Evolutionary conservation across 2,113 vertebrate genomes (phyloP).

Genomic region (Colinus virginianus): DNA sequence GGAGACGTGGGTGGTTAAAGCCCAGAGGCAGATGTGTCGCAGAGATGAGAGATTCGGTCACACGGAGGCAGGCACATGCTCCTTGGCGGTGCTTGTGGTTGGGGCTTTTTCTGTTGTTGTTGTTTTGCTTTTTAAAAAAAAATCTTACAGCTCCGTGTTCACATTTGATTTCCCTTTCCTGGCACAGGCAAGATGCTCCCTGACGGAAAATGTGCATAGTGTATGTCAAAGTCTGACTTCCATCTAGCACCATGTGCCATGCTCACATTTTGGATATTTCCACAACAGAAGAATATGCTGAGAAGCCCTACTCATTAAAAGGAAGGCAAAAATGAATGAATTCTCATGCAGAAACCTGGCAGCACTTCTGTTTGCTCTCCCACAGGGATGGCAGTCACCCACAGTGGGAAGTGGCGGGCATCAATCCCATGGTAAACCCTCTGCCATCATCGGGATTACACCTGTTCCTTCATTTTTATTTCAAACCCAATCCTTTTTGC

Average conservation of each 20-base stretch:
- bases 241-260: background rate
- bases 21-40: slow-evolving; percentile 23
- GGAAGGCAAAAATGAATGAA: background rate
- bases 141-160: background rate
- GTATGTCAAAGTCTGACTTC: background rate
- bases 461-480: background rate
- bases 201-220: background rate
- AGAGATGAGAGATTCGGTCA: fast-evolving
- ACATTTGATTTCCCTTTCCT: background rate
- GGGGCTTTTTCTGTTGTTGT: background rate
- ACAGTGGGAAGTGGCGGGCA: background rate
- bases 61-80: background rate
- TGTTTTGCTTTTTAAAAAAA: background rate
- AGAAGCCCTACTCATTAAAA: background rate
- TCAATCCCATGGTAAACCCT: background rate
- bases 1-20: slow-evolving; percentile 28
- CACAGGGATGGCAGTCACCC: background rate
- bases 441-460: too few relatives aligned
- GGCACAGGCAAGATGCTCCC: background rate
- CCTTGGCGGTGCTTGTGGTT: slow-evolving; percentile 17
- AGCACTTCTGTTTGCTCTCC: background rate
- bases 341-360: background rate
- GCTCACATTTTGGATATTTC: background rate
- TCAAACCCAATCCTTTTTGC: background rate
- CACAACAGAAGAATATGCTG: background rate